Evolutionary conservation across 2,888 invertebrate species (phyloP).

Genomic region (Callosobruchus maculatus): DNA sequence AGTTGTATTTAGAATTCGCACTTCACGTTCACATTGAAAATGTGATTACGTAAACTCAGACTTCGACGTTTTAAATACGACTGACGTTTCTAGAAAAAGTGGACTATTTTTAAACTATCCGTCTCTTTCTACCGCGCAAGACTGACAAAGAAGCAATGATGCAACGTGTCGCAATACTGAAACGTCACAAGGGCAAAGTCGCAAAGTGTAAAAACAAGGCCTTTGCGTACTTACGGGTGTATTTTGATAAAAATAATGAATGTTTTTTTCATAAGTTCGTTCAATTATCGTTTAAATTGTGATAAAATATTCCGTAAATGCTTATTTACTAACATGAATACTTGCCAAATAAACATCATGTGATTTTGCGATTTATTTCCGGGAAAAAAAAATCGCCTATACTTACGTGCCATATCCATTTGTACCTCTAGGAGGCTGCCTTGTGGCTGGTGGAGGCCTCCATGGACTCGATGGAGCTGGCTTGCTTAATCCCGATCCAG

Average conservation of each 20-base stretch:
- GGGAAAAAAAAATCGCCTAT: background rate
- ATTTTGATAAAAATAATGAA: too few relatives aligned
- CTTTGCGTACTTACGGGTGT: background rate
- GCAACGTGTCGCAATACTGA: background rate
- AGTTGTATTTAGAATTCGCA: background rate
- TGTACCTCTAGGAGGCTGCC: conserved; percentile 23
- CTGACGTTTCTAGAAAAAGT: conserved; percentile 2
- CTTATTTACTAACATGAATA: background rate
- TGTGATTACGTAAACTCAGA: conserved; percentile 3
- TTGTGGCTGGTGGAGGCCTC: conserved; percentile 27
- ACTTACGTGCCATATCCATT: conserved; percentile 15
- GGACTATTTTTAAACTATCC: background rate
- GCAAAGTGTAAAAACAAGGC: background rate
- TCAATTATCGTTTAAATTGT: background rate
- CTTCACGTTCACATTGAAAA: background rate
- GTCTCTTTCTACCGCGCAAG: background rate
- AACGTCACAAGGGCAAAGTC: background rate
- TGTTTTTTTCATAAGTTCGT: background rate
- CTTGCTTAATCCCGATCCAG: conserved; percentile 21
- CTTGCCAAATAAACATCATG: background rate
- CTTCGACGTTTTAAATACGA: background rate
- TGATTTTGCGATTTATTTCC: background rate
- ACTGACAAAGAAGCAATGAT: background rate
- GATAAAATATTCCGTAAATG: background rate
- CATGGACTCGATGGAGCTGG: conserved; percentile 28